Percentiles rank a stretch among this genome's conserved stretches.
phyloP scores from a whole-genome alignment of 2,888 invertebrate genomes.

The Hedya salicella region DNA sequence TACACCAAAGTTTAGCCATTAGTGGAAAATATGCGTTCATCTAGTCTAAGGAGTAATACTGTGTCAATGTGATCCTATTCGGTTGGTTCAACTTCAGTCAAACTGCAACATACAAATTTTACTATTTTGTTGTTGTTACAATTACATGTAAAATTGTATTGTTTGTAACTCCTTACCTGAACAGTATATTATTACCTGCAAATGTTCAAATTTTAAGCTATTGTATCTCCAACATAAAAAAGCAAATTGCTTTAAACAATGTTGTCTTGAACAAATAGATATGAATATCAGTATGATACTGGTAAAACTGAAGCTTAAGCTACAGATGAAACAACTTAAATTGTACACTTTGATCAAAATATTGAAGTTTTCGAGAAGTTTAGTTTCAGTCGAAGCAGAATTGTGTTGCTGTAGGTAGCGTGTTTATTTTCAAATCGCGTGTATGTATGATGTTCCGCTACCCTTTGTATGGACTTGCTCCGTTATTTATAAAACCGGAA shows the following conservation, averaged over 20 bases:
- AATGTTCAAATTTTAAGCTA: too few species aligned
- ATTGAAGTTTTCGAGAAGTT: slow-evolving; percentile 7
- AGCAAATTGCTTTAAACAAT: too few species aligned
- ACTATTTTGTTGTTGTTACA: background rate
- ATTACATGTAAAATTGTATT: too few species aligned
- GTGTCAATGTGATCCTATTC: slow-evolving; percentile 55
- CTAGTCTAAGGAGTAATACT: slow-evolving; percentile 75
- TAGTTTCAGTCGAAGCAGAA: slow-evolving; percentile 9
- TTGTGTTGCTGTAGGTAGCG: slow-evolving; percentile 58
- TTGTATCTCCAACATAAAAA: too few species aligned
- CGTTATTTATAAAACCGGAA: slow-evolving; percentile 40
- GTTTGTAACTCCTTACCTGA: too few species aligned
- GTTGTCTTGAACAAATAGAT: too few species aligned
- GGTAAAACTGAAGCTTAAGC: too few species aligned
- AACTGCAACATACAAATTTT: background rate
- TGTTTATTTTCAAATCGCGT: slow-evolving; percentile 75
- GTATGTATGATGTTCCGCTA: slow-evolving; percentile 56
- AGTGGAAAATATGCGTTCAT: slow-evolving; percentile 78
- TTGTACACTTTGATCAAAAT: background rate
- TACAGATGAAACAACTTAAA: too few species aligned
- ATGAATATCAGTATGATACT: too few species aligned
- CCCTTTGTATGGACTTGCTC: slow-evolving; percentile 35
- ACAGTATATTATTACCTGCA: too few species aligned
- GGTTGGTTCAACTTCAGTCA: background rate
- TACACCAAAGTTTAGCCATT: slow-evolving; percentile 74